Base-by-base conservation (phyloP, 2,888 invertebrate species). In the Unio delphinus region DNA sequence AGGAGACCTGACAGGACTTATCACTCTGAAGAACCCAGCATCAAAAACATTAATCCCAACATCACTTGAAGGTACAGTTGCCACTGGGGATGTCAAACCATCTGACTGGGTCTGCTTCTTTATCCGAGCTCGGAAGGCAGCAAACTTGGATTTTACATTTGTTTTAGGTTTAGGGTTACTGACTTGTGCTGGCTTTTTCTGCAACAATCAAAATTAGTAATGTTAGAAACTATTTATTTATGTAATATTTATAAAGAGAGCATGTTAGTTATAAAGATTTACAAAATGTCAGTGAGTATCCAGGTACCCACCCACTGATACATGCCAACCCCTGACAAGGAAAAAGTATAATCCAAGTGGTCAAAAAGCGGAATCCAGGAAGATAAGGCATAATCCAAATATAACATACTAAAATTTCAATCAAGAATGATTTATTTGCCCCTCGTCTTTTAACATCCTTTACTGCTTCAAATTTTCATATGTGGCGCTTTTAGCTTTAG, bases 61-160 rank as follows among this genome's bases (percentile, higher is more conserved):
- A 3, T 45, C 45, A 45, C 15, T 45, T 45, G 45, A 11, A 20
- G 60, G 58, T 26, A 34, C 30, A 23, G 28, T 55, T 58, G 56
- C 64, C 23, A n/a, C 56, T 11, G 64, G 58, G 61, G 64, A 62
- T 57, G 55, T 65, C 11, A 57, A 66, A 4, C 66, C 65, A 15
- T 70, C 72, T 4, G 60, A 68, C 54, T 75, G 75, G n/a, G 73
- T 76, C 57, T 78, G 65, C 66, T 84, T 78, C 74, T 80, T 81
- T 80, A 88, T 82, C 64, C 85, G 81, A 15, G 83, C 83, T 28
- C 82, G 74, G 81, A 88, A 89, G 4, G 82, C 83, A 28, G 87
- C 86, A 83, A 89, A 88, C 74, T 88, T 85, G 1, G 86, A 87
- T 66, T 79, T 83, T 11, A 74, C 79, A 20, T 67, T 72, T 15